Evolutionary conservation across 2,797 vertebrate genomes (phyloP).

Genomic region (Crocidura indochinensis): DNA sequence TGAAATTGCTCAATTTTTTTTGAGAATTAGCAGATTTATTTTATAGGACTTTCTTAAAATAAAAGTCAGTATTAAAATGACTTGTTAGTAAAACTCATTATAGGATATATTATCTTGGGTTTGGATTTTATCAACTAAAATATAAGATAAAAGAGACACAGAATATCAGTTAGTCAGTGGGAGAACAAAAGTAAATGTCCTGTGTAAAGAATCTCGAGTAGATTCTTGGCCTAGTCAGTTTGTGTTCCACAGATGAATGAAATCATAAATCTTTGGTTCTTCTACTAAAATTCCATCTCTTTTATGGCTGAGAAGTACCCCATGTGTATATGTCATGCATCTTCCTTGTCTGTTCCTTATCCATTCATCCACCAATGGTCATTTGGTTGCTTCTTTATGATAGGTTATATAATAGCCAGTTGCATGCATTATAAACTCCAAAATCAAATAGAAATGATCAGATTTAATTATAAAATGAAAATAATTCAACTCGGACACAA

Average conservation of each 20-base stretch:
- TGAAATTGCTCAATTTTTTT: conserved; percentile 10
- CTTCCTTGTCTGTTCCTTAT: too few species aligned
- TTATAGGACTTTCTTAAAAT: background rate
- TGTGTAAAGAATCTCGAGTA: background rate
- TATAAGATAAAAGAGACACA: background rate
- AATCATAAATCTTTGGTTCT: conserved; percentile 79
- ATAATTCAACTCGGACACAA: conserved; percentile 74
- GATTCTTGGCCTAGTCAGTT: background rate
- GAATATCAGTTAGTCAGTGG: background rate
- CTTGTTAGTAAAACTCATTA: background rate
- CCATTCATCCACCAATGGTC: background rate
- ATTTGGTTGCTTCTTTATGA: conserved; percentile 73
- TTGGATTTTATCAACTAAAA: conserved; percentile 32
- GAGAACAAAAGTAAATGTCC: background rate
- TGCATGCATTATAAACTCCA: conserved; percentile 72
- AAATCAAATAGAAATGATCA: conserved; percentile 65
- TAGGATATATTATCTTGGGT: background rate
- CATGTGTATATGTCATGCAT: too few species aligned
- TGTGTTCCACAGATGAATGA: too few species aligned
- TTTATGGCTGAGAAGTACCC: too few species aligned
- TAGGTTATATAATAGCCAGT: conserved; percentile 72
- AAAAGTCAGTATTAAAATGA: background rate
- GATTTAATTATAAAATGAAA: conserved; percentile 70
- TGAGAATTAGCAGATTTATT: conserved; percentile 44
- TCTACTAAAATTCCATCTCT: background rate